Percentiles rank a stretch among this genome's conserved stretches.
These are phyloP conservation scores for Hoplostethus atlanticus DNA, from an alignment of 2,797 vertebrate genomes.

Conservation along the genomic window DNA sequence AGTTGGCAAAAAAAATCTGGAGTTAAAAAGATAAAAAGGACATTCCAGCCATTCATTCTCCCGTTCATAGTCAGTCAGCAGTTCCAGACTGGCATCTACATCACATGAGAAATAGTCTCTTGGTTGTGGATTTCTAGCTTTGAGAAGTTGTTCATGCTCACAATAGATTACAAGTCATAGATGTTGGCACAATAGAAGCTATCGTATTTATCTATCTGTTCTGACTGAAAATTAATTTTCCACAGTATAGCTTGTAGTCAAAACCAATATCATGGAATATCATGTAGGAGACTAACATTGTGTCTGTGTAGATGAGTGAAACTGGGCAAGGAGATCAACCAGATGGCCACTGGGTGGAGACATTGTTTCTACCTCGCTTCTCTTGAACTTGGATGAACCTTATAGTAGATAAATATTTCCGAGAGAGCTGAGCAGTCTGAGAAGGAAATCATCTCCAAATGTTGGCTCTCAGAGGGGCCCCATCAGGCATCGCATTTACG, in stretches of 20 bases:
- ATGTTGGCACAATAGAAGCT: no score
- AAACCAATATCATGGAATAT: background rate
- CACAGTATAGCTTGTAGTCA: background rate
- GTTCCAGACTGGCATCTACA: no score
- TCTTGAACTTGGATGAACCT: conserved; percentile 50
- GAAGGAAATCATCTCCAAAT: background rate
- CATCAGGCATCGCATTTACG: background rate
- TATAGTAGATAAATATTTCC: conserved; percentile 38
- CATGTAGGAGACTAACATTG: background rate
- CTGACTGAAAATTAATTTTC: no score
- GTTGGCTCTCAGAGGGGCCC: background rate
- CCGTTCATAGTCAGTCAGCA: no score
- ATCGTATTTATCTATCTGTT: no score
- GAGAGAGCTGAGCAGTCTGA: background rate
- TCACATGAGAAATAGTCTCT: no score
- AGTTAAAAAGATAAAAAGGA: no score
- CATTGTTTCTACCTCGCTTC: conserved; percentile 64
- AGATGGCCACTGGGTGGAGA: conserved; percentile 71
- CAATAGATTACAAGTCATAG: no score
- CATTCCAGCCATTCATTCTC: no score
- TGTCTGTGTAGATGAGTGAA: conserved; percentile 3
- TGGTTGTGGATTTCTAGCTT: background rate
- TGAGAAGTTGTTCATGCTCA: background rate
- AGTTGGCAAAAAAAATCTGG: background rate
- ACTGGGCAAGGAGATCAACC: conserved; percentile 25